A percentile compares a stretch with the other conserved stretches of the same genome.
phyloP scores from a whole-genome alignment of 2,113 vertebrate species.

The Malaclemys terrapin region DNA sequence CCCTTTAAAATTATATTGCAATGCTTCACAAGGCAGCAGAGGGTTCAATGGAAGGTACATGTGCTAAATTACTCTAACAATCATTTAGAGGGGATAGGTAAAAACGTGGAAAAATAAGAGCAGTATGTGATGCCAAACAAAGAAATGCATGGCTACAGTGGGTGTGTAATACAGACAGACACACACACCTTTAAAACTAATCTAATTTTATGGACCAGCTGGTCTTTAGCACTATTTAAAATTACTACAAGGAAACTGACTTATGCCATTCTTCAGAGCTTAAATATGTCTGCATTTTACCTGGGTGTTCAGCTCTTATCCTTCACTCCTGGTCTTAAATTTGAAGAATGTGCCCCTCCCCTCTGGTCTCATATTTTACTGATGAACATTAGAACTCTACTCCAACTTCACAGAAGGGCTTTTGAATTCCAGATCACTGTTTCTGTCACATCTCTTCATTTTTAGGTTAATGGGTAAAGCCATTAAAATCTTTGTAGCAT shows the following conservation, averaged over 20 bases:
- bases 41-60: not conserved
- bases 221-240: not conserved
- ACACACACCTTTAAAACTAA: not conserved
- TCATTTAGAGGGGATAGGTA: not conserved
- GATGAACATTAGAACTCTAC: rapidly evolving
- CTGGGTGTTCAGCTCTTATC: not conserved
- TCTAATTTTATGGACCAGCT: not conserved
- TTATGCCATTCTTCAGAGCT: not conserved
- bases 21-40: not conserved
- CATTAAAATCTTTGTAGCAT: not conserved
- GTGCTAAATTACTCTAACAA: not conserved
- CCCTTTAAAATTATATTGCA: not conserved
- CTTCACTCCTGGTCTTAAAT: not conserved
- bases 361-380: not conserved
- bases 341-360: not conserved
- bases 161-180: not conserved
- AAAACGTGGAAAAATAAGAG: not conserved
- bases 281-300: not conserved
- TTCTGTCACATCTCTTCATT: not conserved
- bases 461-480: not conserved
- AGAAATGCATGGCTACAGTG: not conserved
- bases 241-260: not conserved
- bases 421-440: not conserved
- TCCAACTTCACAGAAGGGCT: not conserved
- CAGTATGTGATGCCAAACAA: not conserved